These are phyloP conservation scores for Platysteira castanea DNA, from an alignment of 2,113 vertebrate species.

Conservation along the genomic window DNA sequence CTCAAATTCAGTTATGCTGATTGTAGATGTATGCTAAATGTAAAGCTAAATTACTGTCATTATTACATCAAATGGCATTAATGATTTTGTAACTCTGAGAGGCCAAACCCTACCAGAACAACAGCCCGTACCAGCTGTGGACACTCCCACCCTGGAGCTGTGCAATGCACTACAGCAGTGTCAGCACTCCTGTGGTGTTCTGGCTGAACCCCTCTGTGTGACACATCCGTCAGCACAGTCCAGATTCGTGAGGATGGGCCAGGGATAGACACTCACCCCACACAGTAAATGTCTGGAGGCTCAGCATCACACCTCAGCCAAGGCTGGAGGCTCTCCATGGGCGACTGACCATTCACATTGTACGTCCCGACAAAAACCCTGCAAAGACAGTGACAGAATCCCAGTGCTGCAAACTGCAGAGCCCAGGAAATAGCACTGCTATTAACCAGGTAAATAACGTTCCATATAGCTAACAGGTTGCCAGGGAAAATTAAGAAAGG, in stretches of 20 bases:
- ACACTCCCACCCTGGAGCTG: not conserved
- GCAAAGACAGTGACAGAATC: not conserved
- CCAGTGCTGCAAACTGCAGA: not conserved
- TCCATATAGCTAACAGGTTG: not conserved
- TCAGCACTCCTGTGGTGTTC: not conserved
- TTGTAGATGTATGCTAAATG: not conserved
- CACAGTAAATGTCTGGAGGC: conserved; percentile 92
- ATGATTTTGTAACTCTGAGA: not conserved
- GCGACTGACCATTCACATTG: conserved; percentile 93
- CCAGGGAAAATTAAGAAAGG: not conserved
- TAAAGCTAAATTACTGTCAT: not conserved
- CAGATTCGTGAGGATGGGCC: not conserved
- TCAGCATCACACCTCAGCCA: conserved; percentile 81
- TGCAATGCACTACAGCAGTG: not conserved
- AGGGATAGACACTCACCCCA: conserved; percentile 80
- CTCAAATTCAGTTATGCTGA: not conserved
- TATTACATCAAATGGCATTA: not conserved
- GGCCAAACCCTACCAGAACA: not conserved
- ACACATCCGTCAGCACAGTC: not conserved
- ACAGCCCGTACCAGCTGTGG: not conserved
- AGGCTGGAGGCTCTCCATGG: conserved; percentile 84
- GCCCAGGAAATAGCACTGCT: not conserved
- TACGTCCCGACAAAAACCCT: conserved; percentile 95
- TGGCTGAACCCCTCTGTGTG: not conserved
- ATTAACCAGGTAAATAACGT: not conserved